Conservation (phyloP, 2,888 invertebrate genomes). For the Agonopterix alstromeriana region DNA sequence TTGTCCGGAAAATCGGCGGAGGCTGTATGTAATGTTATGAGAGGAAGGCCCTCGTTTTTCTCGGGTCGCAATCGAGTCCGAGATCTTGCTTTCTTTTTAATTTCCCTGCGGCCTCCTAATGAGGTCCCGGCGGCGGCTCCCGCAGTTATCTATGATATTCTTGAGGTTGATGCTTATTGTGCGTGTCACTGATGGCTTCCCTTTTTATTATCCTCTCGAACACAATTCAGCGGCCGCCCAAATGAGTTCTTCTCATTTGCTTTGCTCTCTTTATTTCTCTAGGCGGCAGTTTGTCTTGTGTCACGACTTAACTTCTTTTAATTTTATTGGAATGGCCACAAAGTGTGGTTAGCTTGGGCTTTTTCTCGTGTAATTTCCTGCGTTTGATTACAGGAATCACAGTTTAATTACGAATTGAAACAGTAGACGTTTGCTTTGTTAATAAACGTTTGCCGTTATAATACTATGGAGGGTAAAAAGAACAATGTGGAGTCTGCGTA, state of each 20-base stretch:
- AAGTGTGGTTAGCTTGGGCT: slow-evolving; percentile 29
- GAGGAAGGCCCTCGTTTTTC: slow-evolving; percentile 69
- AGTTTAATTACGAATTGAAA: slow-evolving; percentile 3
- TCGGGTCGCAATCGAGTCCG: slow-evolving; percentile 71
- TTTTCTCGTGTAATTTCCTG: slow-evolving; percentile 36
- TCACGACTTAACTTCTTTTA: slow-evolving; percentile 65
- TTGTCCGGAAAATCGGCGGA: slow-evolving; percentile 73
- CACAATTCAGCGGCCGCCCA: slow-evolving; percentile 72
- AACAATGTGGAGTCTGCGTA: slow-evolving; percentile 8
- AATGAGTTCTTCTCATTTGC: slow-evolving; percentile 74
- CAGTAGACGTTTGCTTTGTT: background rate
- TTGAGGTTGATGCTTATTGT: slow-evolving; percentile 78
- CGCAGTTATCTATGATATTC: slow-evolving; percentile 77
- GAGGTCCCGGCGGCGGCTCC: slow-evolving; percentile 67
- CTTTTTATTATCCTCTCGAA: slow-evolving; percentile 75
- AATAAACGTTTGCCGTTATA: background rate
- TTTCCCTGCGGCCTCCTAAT: slow-evolving; percentile 77
- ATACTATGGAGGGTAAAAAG: background rate
- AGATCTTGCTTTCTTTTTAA: slow-evolving; percentile 77
- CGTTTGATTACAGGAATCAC: slow-evolving; percentile 16
- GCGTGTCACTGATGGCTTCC: slow-evolving; percentile 77
- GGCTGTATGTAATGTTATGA: slow-evolving; percentile 77
- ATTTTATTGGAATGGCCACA: slow-evolving; percentile 55
- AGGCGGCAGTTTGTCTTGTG: slow-evolving; percentile 72
- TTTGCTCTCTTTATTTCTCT: slow-evolving; percentile 74